Base-by-base conservation (phyloP, 1,140 invertebrate genomes). In the Microvelia longipes region DNA sequence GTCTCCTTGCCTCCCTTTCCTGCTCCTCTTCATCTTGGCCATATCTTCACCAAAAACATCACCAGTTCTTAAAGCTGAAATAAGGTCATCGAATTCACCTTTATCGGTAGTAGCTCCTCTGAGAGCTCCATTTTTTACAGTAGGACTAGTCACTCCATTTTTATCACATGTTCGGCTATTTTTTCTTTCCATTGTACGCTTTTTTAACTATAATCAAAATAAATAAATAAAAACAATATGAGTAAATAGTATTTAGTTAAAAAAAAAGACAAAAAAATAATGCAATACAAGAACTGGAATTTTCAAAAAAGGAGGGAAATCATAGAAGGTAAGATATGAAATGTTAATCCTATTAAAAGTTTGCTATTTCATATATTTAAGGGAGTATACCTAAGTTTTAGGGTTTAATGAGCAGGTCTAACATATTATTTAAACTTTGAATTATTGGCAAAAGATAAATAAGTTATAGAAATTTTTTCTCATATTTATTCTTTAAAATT, bases 1-100 rank as follows among this genome's bases (percentile, higher is more conserved):
- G 0, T 88, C 84, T 0, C 85, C 85, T 0, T 85, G 86, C 25
- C 84, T 80, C 68, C 83, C 80, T 75, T 88, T 87, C 68, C 88
- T 83, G 13, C 88, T 91, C 50, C 92, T 81, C 73, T 93, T 92
- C 79, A 93, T 92, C 78, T 94, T 94, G 29, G 92, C 93, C 72
- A 98, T 92, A 77, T 98, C 95, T 78, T 98, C 95, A 0, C 94
- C 94, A 78, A 98, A 98, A 0, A 98, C 94, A 77, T 98, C 96
- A 0, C 96, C 96, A 0, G 94, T 97, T 75, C 95, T 82, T 24
- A 98, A 80, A 0, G 96, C 96, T 1, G 93, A 97, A 75, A 98
- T 98, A 29, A 98, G 81, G 80, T 98, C 94, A 78, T 98, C 96
- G 81, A 98, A 98, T 81, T 98, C 96, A 70, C 91, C 90, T 75